Evolutionary conservation across 2,113 vertebrate species (phyloP).

Genomic region (Sturnira hondurensis): DNA sequence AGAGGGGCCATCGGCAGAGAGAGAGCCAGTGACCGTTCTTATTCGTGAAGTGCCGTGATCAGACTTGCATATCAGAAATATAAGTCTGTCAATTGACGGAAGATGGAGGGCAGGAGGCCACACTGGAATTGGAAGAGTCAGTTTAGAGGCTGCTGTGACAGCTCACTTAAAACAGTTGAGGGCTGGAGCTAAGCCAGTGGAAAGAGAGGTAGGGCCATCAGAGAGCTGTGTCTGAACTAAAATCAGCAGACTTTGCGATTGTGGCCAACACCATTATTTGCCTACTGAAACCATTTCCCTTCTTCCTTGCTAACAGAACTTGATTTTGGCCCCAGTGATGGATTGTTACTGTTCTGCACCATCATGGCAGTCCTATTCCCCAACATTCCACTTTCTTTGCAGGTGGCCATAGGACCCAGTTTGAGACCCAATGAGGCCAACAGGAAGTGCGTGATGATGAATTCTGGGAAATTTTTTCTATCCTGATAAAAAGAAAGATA

Average conservation of each 20-base stretch:
- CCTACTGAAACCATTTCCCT: neutral
- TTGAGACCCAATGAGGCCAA: neutral
- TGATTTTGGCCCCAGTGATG: neutral
- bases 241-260: neutral
- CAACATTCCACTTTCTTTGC: neutral
- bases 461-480: neutral
- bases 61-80: neutral
- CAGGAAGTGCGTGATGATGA: neutral
- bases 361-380: neutral
- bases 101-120: too few relatives aligned
- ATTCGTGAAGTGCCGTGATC: too few relatives aligned
- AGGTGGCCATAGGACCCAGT: neutral
- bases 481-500: too few relatives aligned
- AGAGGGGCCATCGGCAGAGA: neutral
- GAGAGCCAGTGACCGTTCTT: neutral
- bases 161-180: neutral
- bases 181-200: neutral
- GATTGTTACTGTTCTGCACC: neutral
- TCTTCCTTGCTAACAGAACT: neutral
- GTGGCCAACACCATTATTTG: neutral
- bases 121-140: neutral
- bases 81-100: neutral
- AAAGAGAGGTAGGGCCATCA: too few relatives aligned
- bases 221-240: neutral
- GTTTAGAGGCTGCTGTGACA: neutral